Percentiles rank a stretch among this genome's conserved stretches.
Conservation (phyloP, 2,113 vertebrate species). For the Paraplagusia blochii region DNA sequence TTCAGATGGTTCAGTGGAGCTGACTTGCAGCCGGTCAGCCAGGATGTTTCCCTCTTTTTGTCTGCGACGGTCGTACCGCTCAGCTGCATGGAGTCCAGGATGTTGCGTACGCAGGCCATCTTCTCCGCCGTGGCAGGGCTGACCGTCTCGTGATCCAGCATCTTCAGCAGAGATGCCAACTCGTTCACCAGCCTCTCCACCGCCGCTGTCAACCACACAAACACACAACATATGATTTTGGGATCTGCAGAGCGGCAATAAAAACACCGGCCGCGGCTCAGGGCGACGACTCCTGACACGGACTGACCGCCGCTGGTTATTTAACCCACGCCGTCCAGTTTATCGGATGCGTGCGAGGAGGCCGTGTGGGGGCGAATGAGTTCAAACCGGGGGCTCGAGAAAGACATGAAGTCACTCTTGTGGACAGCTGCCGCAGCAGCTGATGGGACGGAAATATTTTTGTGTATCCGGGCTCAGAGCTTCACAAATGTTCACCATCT, state of each 20-base stretch:
- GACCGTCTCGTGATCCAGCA: conserved; percentile 91
- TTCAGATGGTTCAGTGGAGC: no score
- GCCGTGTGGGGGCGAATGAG: conserved; percentile 4
- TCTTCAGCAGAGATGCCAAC: conserved; percentile 85
- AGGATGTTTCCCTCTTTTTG: no score
- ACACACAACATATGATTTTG: conserved; percentile 4
- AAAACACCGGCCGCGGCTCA: not conserved
- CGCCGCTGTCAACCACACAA: conserved; percentile 56
- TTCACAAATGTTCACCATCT: not conserved
- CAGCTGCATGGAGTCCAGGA: conserved; percentile 87
- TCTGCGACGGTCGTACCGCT: conserved; percentile 84
- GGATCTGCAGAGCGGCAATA: not conserved
- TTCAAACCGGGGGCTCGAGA: conserved; percentile 18
- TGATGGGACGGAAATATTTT: conserved; percentile 52
- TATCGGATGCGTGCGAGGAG: not conserved
- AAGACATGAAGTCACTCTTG: conserved; percentile 18
- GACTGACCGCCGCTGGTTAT: conserved; percentile 13
- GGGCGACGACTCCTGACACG: not conserved
- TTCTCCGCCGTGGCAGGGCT: conserved; percentile 88
- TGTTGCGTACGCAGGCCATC: conserved; percentile 85
- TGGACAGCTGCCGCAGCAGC: conserved; percentile 60
- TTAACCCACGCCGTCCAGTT: conserved; percentile 16
- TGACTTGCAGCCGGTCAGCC: no score
- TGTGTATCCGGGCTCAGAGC: not conserved
- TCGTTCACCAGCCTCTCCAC: conserved; percentile 92